Base-by-base conservation (phyloP, 2,113 vertebrate species). In the Rhinoderma darwinii region DNA sequence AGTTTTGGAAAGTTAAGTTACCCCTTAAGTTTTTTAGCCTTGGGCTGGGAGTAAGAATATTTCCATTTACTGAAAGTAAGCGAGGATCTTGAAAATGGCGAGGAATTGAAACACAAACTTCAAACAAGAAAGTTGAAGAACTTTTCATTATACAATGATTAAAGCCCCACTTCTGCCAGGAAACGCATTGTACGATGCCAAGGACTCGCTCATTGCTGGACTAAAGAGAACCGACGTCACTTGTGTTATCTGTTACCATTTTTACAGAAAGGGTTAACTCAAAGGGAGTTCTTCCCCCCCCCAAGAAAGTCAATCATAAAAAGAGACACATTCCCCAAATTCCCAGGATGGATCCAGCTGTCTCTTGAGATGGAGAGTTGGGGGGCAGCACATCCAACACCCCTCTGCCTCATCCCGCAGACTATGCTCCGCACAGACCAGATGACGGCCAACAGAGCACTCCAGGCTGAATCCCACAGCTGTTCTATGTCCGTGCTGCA, bases 261-360 rank as follows among this genome's bases (percentile, higher is more conserved):
- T n/a, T 27, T 7, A 47, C 17, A 11, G 3, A 37, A 72, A 51
- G 27, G 82, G 82, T 68, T 47, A 68, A 56, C 6, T 27, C 32
- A 27, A 32, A 30, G 44, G 30, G n/a, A 25, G 37, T 44, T 50
- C 73, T 27, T 7, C 61, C 61, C 5, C 20, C 61, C 61, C 5
- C 20, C 4, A 32, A 11, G 30, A 27, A 20, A 32, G 30, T 35
- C 32, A 54, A 25, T 54, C 27, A 22, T n/a, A 83, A 44, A 22
- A 63, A 50, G 56, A 61, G 11, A 11, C 43, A 2, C 75, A 86
- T 86, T 86, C 84, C 76, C 44, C 12, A 59, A 66, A 86, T 86
- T 86, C 76, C 43, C 41, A 47, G 41, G 56, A 59, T 50, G 59
- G 17, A 75, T 70, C 74, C 84, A 86, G 84, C 84, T 80, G 84